Evolutionary conservation across 30 jellyfish, hydroid and myxozoan genomes (phyloP).

Genomic region (Morbakka virulenta): DNA sequence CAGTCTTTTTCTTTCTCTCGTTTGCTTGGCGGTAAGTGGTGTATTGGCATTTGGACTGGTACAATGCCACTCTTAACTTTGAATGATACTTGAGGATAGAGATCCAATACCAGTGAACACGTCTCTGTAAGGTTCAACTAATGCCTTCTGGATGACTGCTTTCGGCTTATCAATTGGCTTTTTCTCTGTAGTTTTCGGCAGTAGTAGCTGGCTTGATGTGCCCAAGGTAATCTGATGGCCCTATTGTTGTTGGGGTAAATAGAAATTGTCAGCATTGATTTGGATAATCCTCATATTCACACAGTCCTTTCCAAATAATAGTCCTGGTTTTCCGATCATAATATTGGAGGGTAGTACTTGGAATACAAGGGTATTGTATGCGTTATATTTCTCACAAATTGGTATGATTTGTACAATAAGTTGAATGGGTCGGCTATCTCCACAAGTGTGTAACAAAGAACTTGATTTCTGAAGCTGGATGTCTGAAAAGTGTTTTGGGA

Average conservation of each 20-base stretch:
- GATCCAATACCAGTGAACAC: background rate
- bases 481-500: no score
- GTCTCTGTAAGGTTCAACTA: background rate
- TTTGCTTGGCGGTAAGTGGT: no score
- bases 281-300: background rate
- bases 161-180: no score
- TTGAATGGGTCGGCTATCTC: background rate
- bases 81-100: slow-evolving; percentile 21
- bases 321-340: background rate
- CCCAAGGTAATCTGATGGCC: background rate
- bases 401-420: background rate
- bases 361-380: background rate
- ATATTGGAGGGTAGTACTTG: no score
- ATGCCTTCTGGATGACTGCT: no score
- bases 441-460: background rate
- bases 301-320: slow-evolving; percentile 11
- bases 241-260: background rate
- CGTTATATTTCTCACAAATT: background rate
- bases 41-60: slow-evolving; percentile 13
- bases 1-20: no score
- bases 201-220: no score
- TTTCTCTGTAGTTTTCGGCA: no score
- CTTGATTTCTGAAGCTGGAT: no score
- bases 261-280: background rate
- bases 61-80: background rate